Conservation (phyloP, 64 coral and sea anemone genomes). For the Stylophora pistillata region DNA sequence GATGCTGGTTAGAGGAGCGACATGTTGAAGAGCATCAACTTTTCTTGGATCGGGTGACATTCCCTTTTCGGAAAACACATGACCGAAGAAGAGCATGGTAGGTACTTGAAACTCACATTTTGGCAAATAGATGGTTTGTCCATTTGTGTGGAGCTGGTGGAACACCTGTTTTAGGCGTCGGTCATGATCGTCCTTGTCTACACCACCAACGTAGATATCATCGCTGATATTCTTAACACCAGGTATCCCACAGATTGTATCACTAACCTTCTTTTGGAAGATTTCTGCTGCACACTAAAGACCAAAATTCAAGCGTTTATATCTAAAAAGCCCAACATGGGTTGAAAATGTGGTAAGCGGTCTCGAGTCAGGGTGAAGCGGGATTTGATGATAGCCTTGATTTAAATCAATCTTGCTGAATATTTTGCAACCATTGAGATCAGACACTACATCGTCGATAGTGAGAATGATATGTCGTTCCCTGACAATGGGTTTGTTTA, state of each 20-base stretch:
- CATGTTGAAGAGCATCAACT: conserved; percentile 37
- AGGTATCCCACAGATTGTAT: conserved; percentile 9
- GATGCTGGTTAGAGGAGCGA: conserved; percentile 30
- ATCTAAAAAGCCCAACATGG: conserved; percentile 42
- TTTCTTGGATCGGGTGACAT: conserved; percentile 70
- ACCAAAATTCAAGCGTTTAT: conserved; percentile 30
- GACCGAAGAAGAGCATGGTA: conserved; percentile 55
- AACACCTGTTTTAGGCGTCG: conserved; percentile 17
- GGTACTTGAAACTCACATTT: conserved; percentile 41
- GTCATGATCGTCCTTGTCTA: conserved; percentile 28
- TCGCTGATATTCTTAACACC: conserved; percentile 54
- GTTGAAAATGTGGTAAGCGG: conserved; percentile 55
- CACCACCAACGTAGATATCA: conserved; percentile 40
- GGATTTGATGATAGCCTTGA: conserved; percentile 56
- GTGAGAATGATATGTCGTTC: conserved; percentile 39
- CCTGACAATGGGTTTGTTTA: too few relatives aligned
- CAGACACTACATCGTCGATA: conserved; percentile 37
- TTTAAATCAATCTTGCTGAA: conserved; percentile 47
- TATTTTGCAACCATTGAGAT: conserved; percentile 55
- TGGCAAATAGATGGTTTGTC: conserved; percentile 34
- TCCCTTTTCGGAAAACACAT: conserved; percentile 49
- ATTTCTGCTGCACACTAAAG: conserved; percentile 40
- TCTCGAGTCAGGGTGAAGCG: conserved; percentile 38
- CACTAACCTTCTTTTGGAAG: conserved; percentile 31
- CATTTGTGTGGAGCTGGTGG: conserved; percentile 21